Evolutionary conservation across 2,888 invertebrate genomes (phyloP).

Genomic region (Ametastegia equiseti): DNA sequence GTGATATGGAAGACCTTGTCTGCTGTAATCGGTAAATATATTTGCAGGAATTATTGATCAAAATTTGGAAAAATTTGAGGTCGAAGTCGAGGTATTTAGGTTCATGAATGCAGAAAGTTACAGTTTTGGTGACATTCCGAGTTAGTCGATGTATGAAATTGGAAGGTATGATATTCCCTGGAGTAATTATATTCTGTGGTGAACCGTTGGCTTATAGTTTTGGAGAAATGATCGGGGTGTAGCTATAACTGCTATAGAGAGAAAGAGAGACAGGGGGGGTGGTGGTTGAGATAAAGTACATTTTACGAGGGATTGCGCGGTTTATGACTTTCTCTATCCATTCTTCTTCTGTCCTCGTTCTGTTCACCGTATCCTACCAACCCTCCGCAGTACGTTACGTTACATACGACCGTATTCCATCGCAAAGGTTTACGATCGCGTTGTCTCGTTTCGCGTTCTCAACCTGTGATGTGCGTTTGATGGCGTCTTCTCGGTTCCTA

Average conservation of each 20-base stretch:
- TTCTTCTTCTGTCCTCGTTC: constrained; percentile 54
- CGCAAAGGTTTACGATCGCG: constrained; percentile 53
- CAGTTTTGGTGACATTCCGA: background rate
- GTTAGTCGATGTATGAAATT: background rate
- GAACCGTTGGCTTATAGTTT: constrained; percentile 1
- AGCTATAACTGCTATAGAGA: no score
- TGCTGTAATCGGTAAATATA: background rate
- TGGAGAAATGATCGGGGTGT: constrained; percentile 27
- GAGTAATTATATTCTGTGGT: background rate
- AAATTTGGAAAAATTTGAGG: background rate
- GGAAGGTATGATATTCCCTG: background rate
- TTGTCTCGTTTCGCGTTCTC: constrained; percentile 37
- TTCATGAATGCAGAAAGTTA: background rate
- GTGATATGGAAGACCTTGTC: background rate
- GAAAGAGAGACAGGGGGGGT: background rate
- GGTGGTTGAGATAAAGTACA: constrained; percentile 60
- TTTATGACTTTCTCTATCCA: constrained; percentile 66
- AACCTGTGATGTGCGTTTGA: constrained; percentile 47
- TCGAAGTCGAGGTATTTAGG: background rate
- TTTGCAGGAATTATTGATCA: background rate
- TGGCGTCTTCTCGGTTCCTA: constrained; percentile 40
- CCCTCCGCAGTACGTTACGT: constrained; percentile 13
- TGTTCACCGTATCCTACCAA: background rate
- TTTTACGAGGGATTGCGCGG: constrained; percentile 71
- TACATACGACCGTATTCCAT: constrained; percentile 35